These are phyloP conservation scores for Marmota flaviventris DNA, from an alignment of 2,113 vertebrate genomes.

Conservation along the genomic window DNA sequence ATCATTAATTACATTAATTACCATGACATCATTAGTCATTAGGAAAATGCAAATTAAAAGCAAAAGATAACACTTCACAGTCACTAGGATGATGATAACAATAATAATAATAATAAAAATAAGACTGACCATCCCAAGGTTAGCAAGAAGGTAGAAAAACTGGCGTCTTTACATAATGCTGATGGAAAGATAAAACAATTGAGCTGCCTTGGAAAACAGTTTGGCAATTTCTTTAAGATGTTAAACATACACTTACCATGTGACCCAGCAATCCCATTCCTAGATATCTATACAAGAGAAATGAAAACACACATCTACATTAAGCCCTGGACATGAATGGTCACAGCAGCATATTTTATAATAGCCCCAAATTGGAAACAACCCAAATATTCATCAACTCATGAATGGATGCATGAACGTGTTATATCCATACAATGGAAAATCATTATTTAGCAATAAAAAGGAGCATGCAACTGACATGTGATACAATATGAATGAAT, in stretches of 20 bases:
- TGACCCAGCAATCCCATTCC: neutral
- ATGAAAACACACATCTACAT: slow-evolving; percentile 18
- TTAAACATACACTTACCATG: slow-evolving; percentile 29
- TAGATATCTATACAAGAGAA: slow-evolving; percentile 32
- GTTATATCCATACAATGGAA: neutral
- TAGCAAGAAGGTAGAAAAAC: slow-evolving; percentile 1
- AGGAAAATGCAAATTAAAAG: slow-evolving; percentile 38
- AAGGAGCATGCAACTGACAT: neutral
- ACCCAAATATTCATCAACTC: neutral
- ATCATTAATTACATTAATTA: neutral
- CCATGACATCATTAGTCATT: neutral
- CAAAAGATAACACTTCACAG: neutral
- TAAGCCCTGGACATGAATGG: neutral
- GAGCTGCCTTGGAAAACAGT: neutral
- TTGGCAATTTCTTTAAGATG: slow-evolving; percentile 38
- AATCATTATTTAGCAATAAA: neutral
- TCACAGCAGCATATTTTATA: neutral
- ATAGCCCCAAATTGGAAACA: slow-evolving; percentile 40
- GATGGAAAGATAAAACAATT: neutral
- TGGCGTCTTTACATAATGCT: neutral
- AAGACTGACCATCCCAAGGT: neutral
- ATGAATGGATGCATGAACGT: neutral
- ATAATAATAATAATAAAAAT: neutral
- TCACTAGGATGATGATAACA: neutral
- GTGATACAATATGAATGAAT: neutral